Conservation (phyloP, 1,140 invertebrate species). For the Pogonomyrmex barbatus region DNA sequence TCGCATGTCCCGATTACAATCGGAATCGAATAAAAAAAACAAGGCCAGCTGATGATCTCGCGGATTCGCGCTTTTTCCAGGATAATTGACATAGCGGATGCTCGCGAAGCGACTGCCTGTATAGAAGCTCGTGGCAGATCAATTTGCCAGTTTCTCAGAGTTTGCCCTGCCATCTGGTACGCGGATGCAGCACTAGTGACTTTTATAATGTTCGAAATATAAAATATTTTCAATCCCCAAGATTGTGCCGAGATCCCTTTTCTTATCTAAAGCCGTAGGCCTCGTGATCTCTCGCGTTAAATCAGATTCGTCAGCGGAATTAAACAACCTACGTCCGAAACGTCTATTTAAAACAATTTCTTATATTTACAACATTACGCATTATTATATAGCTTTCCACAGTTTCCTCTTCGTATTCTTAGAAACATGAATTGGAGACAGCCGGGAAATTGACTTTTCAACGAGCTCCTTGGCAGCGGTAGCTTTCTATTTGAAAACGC, state of each 20-base stretch:
- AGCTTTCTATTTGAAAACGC: not conserved
- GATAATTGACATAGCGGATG: slow-evolving; percentile 61
- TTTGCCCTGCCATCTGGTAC: slow-evolving; percentile 71
- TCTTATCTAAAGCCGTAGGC: not conserved
- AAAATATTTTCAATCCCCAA: slow-evolving; percentile 37
- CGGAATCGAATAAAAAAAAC: not conserved
- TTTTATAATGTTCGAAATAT: slow-evolving; percentile 61
- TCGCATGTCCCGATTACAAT: not conserved
- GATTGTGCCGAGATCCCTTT: not conserved
- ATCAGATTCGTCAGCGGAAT: not conserved
- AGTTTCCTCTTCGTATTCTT: not conserved
- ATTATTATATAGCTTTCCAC: not conserved
- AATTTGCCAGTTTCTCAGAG: slow-evolving; percentile 70
- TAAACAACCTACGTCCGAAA: not conserved
- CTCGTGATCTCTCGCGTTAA: not conserved
- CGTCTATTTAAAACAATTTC: not conserved
- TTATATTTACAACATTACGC: not conserved
- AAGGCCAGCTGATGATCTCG: not conserved
- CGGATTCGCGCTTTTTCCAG: slow-evolving; percentile 22
- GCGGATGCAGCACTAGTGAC: slow-evolving; percentile 44
- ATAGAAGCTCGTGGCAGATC: slow-evolving; percentile 61
- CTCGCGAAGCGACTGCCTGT: slow-evolving; percentile 55
- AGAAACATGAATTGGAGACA: not conserved
- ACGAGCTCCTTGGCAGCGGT: not conserved
- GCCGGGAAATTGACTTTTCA: not conserved